Conservation (phyloP, 2,888 invertebrate genomes). For the Acanthosepion lycidas region DNA sequence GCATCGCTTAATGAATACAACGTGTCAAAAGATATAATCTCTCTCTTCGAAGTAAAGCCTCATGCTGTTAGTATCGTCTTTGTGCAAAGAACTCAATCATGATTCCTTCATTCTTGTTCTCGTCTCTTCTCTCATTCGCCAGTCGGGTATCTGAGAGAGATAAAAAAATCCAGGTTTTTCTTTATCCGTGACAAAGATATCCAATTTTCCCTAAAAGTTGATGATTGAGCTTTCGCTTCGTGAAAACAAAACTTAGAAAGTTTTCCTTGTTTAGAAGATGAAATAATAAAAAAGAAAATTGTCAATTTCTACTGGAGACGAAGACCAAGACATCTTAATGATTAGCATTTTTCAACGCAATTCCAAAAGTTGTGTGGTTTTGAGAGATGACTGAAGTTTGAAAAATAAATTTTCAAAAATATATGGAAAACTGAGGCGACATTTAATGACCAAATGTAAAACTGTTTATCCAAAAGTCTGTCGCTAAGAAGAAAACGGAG, state of each 20-base stretch:
- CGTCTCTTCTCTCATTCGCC: not conserved
- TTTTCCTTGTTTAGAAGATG: not conserved
- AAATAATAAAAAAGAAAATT: not conserved
- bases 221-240: not conserved
- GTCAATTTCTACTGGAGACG: too few species aligned
- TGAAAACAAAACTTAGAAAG: not conserved
- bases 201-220: not conserved
- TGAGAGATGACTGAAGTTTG: too few species aligned
- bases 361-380: too few species aligned
- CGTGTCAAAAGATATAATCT: not conserved
- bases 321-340: too few species aligned
- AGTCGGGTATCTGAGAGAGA: not conserved
- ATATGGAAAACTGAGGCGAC: too few species aligned
- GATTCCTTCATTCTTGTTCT: not conserved
- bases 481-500: too few species aligned
- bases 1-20: too few species aligned
- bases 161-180: not conserved
- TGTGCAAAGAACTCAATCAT: not conserved
- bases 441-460: too few species aligned
- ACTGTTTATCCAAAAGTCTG: too few species aligned
- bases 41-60: not conserved
- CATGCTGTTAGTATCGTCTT: not conserved
- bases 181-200: not conserved
- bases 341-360: too few species aligned
- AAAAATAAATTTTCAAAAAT: too few species aligned